These are phyloP conservation scores for Ochlodes sylvanus DNA, from an alignment of 2,888 invertebrate genomes.

Conservation along the genomic window DNA sequence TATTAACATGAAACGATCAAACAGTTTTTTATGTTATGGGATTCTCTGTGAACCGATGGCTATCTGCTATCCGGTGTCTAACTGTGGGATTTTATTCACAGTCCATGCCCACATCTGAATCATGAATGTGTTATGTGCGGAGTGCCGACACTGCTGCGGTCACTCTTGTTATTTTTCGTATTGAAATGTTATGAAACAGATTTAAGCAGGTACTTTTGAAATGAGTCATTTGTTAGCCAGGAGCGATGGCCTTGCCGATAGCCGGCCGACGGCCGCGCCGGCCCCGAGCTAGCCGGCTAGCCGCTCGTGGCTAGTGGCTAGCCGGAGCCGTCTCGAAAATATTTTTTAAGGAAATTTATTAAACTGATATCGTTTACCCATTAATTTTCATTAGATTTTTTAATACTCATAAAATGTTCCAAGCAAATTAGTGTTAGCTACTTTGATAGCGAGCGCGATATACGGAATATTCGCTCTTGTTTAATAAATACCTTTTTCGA, in stretches of 20 bases:
- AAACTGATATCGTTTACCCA: constrained; percentile 11
- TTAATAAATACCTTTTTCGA: no score
- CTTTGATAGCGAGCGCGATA: background rate
- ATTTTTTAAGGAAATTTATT: constrained; percentile 11
- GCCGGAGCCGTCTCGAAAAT: background rate
- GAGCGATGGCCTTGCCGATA: constrained; percentile 30
- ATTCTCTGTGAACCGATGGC: no score
- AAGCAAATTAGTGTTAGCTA: background rate
- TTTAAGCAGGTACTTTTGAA: background rate
- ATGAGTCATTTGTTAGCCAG: constrained; percentile 10
- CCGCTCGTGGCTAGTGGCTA: background rate
- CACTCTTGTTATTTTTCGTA: no score
- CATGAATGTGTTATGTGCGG: no score
- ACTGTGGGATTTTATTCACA: no score
- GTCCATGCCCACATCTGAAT: no score
- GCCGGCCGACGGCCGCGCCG: constrained; percentile 11
- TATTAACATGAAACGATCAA: no score
- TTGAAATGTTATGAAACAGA: no score
- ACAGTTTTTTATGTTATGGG: no score
- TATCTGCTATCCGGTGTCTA: no score
- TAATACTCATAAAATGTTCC: background rate
- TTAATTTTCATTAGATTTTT: constrained; percentile 17
- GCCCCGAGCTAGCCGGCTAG: background rate
- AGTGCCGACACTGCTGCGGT: background rate
- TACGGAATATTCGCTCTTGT: background rate